These are phyloP conservation scores for Telmatherina bonti DNA, from an alignment of 2,797 vertebrate species.

Conservation along the genomic window DNA sequence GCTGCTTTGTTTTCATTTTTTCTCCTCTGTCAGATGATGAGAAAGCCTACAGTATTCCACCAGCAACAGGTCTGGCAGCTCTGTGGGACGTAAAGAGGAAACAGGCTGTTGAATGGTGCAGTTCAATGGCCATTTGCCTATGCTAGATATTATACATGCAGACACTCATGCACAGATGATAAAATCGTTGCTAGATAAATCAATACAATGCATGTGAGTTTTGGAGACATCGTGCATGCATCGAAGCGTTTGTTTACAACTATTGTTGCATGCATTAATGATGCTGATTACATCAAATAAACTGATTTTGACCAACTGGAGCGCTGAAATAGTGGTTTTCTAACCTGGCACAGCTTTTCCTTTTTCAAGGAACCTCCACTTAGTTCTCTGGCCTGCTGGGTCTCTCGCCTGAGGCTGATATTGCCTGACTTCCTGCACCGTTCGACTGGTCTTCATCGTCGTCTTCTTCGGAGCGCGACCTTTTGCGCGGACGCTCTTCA, in stretches of 20 bases:
- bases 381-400: slow-evolving; percentile 13
- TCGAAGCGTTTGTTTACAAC: slow-evolving; percentile 15
- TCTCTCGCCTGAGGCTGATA: slow-evolving; percentile 42
- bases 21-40: slow-evolving; percentile 81
- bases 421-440: slow-evolving; percentile 46
- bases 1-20: slow-evolving; percentile 71
- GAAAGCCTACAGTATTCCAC: slow-evolving; percentile 84
- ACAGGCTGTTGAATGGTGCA: slow-evolving; percentile 57
- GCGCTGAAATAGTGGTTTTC: neutral
- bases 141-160: slow-evolving; percentile 17
- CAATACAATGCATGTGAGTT: neutral
- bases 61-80: slow-evolving; percentile 82
- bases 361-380: slow-evolving; percentile 40
- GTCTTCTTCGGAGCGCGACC: slow-evolving; percentile 79
- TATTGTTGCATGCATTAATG: neutral
- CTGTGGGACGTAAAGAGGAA: slow-evolving; percentile 81
- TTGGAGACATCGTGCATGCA: slow-evolving; percentile 3
- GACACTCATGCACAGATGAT: slow-evolving; percentile 1
- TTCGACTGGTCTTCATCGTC: slow-evolving; percentile 72
- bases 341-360: slow-evolving; percentile 54
- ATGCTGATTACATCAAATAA: neutral
- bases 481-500: slow-evolving; percentile 84
- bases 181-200: slow-evolving; percentile 2
- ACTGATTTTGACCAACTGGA: neutral
- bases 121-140: slow-evolving; percentile 45